Conservation (phyloP, 1,140 invertebrate genomes). For the Drosophila seguyi region DNA sequence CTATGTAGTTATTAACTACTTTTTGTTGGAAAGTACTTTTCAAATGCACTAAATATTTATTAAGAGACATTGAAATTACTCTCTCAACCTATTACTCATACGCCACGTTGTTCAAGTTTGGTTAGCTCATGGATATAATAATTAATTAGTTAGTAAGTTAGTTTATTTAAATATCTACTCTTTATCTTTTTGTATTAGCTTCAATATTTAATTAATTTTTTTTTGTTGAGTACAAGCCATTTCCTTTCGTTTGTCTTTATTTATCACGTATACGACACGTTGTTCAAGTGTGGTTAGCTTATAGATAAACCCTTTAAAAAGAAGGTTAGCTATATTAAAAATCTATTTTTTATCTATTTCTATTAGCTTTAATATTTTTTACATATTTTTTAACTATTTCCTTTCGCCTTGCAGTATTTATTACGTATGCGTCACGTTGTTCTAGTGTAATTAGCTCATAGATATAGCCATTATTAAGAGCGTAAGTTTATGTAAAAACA, state of each 20-base stretch:
- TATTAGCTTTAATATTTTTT: background rate
- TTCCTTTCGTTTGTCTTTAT: background rate
- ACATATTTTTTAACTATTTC: background rate
- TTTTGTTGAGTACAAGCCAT: too few species aligned
- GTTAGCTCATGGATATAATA: background rate
- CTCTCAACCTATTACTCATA: background rate
- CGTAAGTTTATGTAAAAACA: background rate
- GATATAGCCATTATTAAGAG: background rate
- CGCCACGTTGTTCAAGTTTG: background rate
- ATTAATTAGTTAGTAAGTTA: background rate
- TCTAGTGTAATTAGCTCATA: background rate
- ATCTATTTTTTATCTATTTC: background rate
- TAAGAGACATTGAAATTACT: background rate
- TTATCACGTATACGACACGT: constrained; percentile 59
- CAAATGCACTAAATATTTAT: constrained; percentile 9
- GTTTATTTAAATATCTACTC: background rate
- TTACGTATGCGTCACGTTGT: constrained; percentile 57
- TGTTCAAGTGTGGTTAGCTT: background rate
- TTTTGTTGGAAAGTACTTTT: constrained; percentile 2
- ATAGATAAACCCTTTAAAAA: background rate
- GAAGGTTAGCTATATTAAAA: too few species aligned
- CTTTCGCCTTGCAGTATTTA: constrained; percentile 10
- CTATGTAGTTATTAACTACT: background rate
- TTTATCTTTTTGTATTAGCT: background rate
- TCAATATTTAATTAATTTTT: background rate